Conservation (phyloP, 2,888 invertebrate species). For the Clanis bilineata region DNA sequence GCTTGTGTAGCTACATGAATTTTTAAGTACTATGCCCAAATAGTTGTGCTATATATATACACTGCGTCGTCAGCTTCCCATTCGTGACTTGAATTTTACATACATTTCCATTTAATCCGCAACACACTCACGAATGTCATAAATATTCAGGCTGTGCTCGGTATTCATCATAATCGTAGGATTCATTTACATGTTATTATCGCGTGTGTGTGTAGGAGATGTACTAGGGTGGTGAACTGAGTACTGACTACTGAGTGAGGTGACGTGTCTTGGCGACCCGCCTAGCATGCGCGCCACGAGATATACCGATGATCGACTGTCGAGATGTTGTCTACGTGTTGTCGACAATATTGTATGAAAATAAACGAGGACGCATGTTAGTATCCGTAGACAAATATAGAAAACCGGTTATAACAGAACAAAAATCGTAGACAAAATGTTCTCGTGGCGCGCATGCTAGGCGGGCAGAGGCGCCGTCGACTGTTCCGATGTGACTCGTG, state of each 20-base stretch:
- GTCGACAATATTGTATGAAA: too few species aligned
- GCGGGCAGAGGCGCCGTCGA: too few species aligned
- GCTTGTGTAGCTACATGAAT: too few species aligned
- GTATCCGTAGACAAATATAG: too few species aligned
- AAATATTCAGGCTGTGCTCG: slow-evolving; percentile 65
- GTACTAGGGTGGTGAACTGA: slow-evolving; percentile 37
- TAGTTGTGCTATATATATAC: slow-evolving; percentile 30
- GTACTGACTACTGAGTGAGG: too few species aligned
- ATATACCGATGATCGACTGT: too few species aligned
- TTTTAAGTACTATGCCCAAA: too few species aligned
- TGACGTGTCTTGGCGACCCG: slow-evolving; percentile 24
- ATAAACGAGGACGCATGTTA: too few species aligned
- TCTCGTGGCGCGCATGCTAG: too few species aligned
- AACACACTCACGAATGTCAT: slow-evolving; percentile 52
- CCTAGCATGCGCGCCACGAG: slow-evolving; percentile 22
- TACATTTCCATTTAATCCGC: slow-evolving; percentile 54
- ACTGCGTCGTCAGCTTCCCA: slow-evolving; percentile 38
- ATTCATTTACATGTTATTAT: slow-evolving; percentile 73
- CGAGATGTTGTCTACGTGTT: too few species aligned
- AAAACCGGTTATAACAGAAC: too few species aligned
- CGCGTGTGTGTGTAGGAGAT: slow-evolving; percentile 45
- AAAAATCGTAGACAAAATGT: too few species aligned
- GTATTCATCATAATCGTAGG: slow-evolving; percentile 67
- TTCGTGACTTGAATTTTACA: slow-evolving; percentile 48
- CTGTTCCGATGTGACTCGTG: not conserved